phyloP scores from a whole-genome alignment of 2,888 invertebrate genomes.

The Carabus problematicus region DNA sequence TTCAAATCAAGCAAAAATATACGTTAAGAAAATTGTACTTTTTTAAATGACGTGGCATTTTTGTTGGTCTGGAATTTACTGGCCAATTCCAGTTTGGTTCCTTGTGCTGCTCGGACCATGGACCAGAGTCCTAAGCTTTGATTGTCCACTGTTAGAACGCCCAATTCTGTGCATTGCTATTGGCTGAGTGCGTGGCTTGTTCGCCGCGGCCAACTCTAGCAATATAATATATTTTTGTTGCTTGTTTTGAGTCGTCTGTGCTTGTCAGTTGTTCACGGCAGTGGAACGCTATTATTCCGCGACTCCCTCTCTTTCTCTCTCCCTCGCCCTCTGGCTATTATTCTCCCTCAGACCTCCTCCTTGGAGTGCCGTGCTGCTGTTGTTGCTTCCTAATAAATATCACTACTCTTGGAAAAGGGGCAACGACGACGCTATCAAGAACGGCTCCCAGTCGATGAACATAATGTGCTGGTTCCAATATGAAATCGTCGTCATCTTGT shows the following conservation, averaged over 20 bases:
- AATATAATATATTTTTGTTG: conserved; percentile 40
- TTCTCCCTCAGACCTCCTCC: not conserved
- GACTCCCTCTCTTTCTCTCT: conserved; percentile 22
- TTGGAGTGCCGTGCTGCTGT: too few relatives aligned
- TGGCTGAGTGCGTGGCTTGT: conserved; percentile 9
- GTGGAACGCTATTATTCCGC: conserved; percentile 18
- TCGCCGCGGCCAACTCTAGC: conserved; percentile 17
- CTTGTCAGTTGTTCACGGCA: conserved; percentile 32
- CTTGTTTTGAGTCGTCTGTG: conserved; percentile 34
- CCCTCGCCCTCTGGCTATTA: not conserved
- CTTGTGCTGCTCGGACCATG: not conserved
- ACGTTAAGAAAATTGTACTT: too few relatives aligned
- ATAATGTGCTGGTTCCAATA: too few relatives aligned
- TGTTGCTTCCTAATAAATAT: too few relatives aligned
- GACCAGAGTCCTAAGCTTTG: not conserved
- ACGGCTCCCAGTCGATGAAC: too few relatives aligned
- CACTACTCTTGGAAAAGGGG: too few relatives aligned
- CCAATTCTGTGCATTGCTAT: conserved; percentile 1
- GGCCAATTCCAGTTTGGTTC: conserved; percentile 11
- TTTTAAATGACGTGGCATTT: too few relatives aligned
- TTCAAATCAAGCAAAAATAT: too few relatives aligned
- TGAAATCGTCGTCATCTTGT: too few relatives aligned
- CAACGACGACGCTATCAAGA: too few relatives aligned
- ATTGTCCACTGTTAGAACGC: too few relatives aligned
- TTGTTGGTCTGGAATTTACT: too few relatives aligned